Conservation (phyloP, 1,140 invertebrate genomes). For the Listronotus bonariensis region DNA sequence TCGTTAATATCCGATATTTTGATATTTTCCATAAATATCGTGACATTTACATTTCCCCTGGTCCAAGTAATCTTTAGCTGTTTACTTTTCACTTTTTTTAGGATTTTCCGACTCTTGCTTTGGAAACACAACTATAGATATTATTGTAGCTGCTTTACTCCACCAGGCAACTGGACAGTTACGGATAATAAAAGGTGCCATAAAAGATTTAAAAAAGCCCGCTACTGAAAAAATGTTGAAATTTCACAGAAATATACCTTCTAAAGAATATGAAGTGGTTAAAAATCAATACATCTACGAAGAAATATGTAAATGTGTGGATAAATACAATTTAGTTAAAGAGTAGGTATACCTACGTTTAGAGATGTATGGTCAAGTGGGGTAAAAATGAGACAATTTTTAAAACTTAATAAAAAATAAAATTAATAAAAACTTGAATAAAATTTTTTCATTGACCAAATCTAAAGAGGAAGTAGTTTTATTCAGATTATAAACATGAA, state of each 20-base stretch:
- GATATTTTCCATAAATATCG: no score
- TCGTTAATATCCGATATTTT: no score
- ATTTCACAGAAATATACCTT: neutral
- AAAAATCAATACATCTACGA: conserved; percentile 9
- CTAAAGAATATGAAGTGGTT: neutral
- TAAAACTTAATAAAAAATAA: no score
- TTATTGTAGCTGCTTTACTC: neutral
- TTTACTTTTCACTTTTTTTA: neutral
- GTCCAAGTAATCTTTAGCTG: no score
- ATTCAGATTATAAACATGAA: no score
- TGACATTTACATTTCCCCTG: no score
- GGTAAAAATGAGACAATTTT: no score
- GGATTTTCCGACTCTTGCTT: neutral
- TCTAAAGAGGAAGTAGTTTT: no score
- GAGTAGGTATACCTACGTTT: conserved; percentile 6
- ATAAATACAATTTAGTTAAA: conserved; percentile 10
- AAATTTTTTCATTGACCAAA: no score
- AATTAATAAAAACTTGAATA: no score
- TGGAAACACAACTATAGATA: conserved; percentile 1
- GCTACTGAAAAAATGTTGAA: neutral
- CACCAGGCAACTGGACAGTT: conserved; percentile 1
- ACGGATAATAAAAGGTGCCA: neutral
- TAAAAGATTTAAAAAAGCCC: neutral
- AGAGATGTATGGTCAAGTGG: no score
- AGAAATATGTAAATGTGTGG: conserved; percentile 6